Base-by-base conservation (phyloP, 1,140 invertebrate genomes). In the Coenobita brevimanus region DNA sequence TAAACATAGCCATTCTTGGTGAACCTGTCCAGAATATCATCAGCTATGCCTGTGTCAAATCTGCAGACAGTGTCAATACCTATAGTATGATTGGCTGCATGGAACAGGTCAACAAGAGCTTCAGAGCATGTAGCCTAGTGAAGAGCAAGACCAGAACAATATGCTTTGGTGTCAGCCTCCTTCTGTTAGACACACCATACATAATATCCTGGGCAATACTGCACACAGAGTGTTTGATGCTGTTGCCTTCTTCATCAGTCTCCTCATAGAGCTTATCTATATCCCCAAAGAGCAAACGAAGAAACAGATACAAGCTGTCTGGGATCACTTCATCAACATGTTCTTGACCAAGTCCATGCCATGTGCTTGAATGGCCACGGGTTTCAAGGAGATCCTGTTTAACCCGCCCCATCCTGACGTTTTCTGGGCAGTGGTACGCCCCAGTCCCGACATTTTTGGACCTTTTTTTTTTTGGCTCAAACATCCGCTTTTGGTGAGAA, bases 101-200 rank as follows among this genome's bases (percentile, higher is more conserved):
- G 2, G 41, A 78, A 78, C 46, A 78, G n/a, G 8, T 50, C 2
- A 21, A 78, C 75, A 6, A 78, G 46, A 8, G 41, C 6, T 78
- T 78, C 46, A 4, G 75, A 78, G n/a, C 75, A 2, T n/a, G 75
- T 78, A 13, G 38, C 75, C n/a, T 78, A 41, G n/a, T 78, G 75
- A n/a, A 78, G 38, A 38, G 75, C 75, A 46, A 78, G 75, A 38
- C 75, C 75, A n/a, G n/a, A n/a, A n/a, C n/a, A 46, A 78, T 24
- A 46, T 78, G 46, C n/a, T 78, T 78, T n/a, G 75, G 75, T 3
- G 75, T 78, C 75, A 33, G 46, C n/a, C 30, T 43, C 46, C 46
- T 78, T 2, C 75, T 41, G n/a, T n/a, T 6, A 46, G 15, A 43
- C 21, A 78, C 75, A 3, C 75, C 2, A 24, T 43, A 78, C 2